Percentiles rank a stretch among this genome's conserved stretches.
phyloP scores from a whole-genome alignment of 2,113 vertebrate species.

The Spilogale gracilis region DNA sequence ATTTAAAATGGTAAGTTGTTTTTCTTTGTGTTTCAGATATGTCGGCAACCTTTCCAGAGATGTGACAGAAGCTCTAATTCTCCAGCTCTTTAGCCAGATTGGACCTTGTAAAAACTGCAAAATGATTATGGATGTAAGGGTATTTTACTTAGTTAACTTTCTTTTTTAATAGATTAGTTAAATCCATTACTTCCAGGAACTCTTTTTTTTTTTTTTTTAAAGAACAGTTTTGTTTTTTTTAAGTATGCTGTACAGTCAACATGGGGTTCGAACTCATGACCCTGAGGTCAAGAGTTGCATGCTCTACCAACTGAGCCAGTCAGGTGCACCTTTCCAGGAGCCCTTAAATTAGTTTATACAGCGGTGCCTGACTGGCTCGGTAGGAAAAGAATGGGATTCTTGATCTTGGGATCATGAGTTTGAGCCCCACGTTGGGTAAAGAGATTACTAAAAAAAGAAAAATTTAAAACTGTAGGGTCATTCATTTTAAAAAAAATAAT shows the following conservation, averaged over 20 bases:
- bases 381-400: not conserved
- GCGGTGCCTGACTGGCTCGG: not conserved
- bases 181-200: not conserved
- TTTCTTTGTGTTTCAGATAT: slow-evolving; percentile 90
- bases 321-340: not conserved
- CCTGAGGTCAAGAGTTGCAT: not conserved
- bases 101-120: slow-evolving; percentile 99
- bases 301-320: not conserved
- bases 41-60: slow-evolving; percentile 99
- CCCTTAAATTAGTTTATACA: not conserved
- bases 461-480: not conserved
- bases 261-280: not conserved
- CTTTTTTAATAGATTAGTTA: not conserved
- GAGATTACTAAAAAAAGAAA: not conserved
- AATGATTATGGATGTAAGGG: slow-evolving; percentile 99
- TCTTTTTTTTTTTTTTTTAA: not conserved
- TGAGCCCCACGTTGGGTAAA: not conserved
- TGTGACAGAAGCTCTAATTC: slow-evolving; percentile 97
- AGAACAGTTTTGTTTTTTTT: not conserved
- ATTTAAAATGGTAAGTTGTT: slow-evolving; percentile 59
- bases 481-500: not conserved
- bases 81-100: slow-evolving; percentile 99
- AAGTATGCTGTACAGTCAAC: not conserved
- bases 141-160: slow-evolving; percentile 65
- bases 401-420: not conserved